A percentile compares a stretch with the other conserved stretches of the same genome.
Evolutionary conservation across 2,797 vertebrate species (phyloP).

Genomic region (Crocodylus rhombifer): DNA sequence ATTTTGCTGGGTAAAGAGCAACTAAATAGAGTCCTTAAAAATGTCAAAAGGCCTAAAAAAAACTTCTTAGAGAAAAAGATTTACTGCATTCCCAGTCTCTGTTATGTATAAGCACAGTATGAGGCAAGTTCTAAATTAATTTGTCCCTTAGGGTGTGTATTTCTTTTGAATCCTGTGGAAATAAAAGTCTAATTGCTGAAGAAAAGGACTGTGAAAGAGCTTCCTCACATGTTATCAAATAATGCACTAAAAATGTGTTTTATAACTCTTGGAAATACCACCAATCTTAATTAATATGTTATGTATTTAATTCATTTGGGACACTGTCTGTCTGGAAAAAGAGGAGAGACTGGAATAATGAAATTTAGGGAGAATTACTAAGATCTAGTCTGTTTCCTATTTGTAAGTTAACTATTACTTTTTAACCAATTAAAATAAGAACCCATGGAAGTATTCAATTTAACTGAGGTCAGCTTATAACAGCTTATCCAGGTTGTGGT

Average conservation of each 20-base stretch:
- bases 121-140: background rate
- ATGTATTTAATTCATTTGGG: background rate
- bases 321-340: background rate
- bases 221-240: background rate
- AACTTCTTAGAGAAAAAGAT: background rate
- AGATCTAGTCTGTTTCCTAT: background rate
- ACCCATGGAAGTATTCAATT: background rate
- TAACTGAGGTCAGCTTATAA: background rate
- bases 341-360: background rate
- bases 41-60: background rate
- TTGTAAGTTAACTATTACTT: background rate
- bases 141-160: background rate
- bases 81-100: background rate
- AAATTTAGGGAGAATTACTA: background rate
- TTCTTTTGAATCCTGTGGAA: background rate
- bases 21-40: background rate
- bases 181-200: background rate
- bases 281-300: background rate
- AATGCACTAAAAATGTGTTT: rapidly evolving
- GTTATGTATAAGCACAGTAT: background rate
- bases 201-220: background rate
- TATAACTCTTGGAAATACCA: background rate
- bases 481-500: no score
- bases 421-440: conserved; percentile 7
- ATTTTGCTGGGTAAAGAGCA: background rate